Evolutionary conservation across 2,888 invertebrate species (phyloP).

Genomic region (Conomelus anceps): DNA sequence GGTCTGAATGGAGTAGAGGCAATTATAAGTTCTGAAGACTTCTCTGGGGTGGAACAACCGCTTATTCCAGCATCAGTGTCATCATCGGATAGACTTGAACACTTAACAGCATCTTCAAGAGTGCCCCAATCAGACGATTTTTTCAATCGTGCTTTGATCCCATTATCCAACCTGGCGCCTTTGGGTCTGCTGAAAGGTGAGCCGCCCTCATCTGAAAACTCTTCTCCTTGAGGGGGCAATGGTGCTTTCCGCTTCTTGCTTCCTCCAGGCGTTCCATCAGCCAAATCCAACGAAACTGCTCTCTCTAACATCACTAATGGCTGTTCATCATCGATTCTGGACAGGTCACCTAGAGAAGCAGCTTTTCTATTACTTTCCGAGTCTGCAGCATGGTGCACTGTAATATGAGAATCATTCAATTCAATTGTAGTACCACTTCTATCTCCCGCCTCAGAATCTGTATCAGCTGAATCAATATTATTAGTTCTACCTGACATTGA

Average conservation of each 20-base stretch:
- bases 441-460: slow-evolving; percentile 26
- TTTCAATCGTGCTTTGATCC: slow-evolving; percentile 47
- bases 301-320: slow-evolving; percentile 48
- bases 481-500: slow-evolving; percentile 36
- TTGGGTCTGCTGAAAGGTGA: slow-evolving; percentile 26
- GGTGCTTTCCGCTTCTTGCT: slow-evolving; percentile 60
- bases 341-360: slow-evolving; percentile 71
- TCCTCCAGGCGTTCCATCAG: slow-evolving; percentile 35
- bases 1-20: slow-evolving; percentile 32
- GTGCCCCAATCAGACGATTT: slow-evolving; percentile 71
- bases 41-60: slow-evolving; percentile 32
- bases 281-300: slow-evolving; percentile 65
- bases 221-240: slow-evolving; percentile 40
- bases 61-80: slow-evolving; percentile 31
- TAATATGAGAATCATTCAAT: slow-evolving; percentile 65
- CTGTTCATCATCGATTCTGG: slow-evolving; percentile 51
- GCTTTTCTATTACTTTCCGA: slow-evolving; percentile 64
- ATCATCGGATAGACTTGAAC: slow-evolving; percentile 26
- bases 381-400: slow-evolving; percentile 56
- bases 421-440: slow-evolving; percentile 53
- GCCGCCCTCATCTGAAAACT: slow-evolving; percentile 37
- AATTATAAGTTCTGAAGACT: slow-evolving; percentile 21
- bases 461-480: slow-evolving; percentile 45
- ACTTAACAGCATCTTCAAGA: slow-evolving; percentile 56
- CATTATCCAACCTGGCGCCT: slow-evolving; percentile 36